Evolutionary conservation across 2,113 vertebrate species (phyloP).

Genomic region (Pelecanus crispus): DNA sequence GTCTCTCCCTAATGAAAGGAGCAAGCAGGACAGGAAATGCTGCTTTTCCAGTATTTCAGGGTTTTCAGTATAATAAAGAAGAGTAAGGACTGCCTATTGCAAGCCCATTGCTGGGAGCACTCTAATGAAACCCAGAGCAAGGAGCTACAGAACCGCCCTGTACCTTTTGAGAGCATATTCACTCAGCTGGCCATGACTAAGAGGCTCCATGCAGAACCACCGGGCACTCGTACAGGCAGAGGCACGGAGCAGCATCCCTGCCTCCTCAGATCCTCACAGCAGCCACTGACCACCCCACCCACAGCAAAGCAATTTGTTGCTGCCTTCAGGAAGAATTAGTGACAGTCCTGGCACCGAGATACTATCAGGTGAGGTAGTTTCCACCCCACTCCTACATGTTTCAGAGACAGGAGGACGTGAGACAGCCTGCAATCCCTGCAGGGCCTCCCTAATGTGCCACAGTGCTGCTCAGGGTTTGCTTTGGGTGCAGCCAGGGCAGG

Average conservation of each 20-base stretch:
- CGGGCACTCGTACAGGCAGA: fast-evolving
- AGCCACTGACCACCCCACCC: background rate
- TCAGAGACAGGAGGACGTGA: background rate
- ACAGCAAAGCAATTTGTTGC: background rate
- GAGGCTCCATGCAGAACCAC: background rate
- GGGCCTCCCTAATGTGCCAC: fast-evolving
- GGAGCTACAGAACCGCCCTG: background rate
- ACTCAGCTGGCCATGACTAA: background rate
- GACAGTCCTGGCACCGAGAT: background rate
- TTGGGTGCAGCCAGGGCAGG: background rate
- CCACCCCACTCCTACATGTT: background rate
- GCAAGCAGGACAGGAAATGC: background rate
- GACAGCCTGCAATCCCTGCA: background rate
- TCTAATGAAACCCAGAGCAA: background rate
- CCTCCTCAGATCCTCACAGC: fast-evolving
- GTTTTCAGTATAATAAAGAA: background rate
- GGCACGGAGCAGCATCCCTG: background rate
- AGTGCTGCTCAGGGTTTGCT: background rate
- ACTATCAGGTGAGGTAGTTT: background rate
- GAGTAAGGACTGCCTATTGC: fast-evolving
- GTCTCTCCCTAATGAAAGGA: background rate
- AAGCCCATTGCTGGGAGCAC: background rate
- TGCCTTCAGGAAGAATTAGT: background rate
- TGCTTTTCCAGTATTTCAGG: background rate
- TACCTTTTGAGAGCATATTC: fast-evolving